phyloP scores from a whole-genome alignment of 2,797 vertebrate genomes.

The Pantherophis alleghaniensis region DNA sequence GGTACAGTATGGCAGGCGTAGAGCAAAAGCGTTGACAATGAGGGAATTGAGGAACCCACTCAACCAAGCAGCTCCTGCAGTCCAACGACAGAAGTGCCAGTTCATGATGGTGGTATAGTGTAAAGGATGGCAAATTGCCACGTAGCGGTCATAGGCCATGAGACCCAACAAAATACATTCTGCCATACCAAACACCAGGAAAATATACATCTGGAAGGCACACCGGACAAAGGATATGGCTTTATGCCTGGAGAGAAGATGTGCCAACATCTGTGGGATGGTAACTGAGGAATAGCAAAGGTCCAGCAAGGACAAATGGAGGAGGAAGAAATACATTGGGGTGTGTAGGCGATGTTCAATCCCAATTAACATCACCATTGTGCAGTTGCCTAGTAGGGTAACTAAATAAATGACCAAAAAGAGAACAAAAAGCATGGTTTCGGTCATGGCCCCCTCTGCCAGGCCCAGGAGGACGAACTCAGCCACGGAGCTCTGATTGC shows the following conservation, averaged over 20 bases:
- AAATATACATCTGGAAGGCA: constrained; percentile 49
- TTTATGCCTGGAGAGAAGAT: constrained; percentile 27
- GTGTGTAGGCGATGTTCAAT: constrained; percentile 35
- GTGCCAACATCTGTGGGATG: constrained; percentile 36
- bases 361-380: constrained; percentile 27
- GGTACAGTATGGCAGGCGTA: constrained; percentile 17
- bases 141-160: constrained; percentile 40
- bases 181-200: constrained; percentile 44
- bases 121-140: constrained; percentile 46
- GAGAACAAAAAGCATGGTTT: constrained; percentile 14
- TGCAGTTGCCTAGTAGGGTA: constrained; percentile 31
- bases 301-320: constrained; percentile 37
- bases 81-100: constrained; percentile 14
- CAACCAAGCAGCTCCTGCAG: constrained; percentile 10
- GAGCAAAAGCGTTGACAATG: constrained; percentile 26
- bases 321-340: constrained; percentile 49
- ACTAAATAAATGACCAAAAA: constrained; percentile 34
- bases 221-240: constrained; percentile 37
- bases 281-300: constrained; percentile 41
- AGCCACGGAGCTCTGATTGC: neutral
- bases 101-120: constrained; percentile 34
- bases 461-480: constrained; percentile 8
- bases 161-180: constrained; percentile 42
- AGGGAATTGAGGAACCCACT: constrained; percentile 38
- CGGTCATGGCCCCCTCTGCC: neutral